These are phyloP conservation scores for Oreamnos americanus DNA, from an alignment of 2,113 vertebrate species.

Conservation along the genomic window DNA sequence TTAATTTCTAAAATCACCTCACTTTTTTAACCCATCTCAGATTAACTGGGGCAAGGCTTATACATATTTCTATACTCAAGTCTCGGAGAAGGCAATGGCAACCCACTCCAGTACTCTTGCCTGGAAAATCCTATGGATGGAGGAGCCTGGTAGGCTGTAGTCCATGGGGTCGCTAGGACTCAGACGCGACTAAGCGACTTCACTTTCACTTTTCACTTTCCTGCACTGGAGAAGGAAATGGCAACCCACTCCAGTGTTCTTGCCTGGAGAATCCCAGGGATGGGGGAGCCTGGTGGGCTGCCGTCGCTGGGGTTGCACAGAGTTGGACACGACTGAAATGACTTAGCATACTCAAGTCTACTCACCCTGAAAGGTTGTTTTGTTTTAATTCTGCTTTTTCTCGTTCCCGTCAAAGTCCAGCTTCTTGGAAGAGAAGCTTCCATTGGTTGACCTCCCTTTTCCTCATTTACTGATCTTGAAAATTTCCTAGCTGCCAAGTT, in stretches of 20 bases:
- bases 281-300: too few species aligned
- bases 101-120: too few species aligned
- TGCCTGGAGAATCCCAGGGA: too few species aligned
- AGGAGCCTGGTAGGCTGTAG: fast-evolving
- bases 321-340: too few species aligned
- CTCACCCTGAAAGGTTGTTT: not conserved
- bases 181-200: fast-evolving
- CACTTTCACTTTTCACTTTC: too few species aligned
- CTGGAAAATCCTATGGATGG: too few species aligned
- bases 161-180: too few species aligned
- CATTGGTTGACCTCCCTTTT: not conserved
- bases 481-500: not conserved
- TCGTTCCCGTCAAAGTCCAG: not conserved
- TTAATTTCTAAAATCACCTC: not conserved
- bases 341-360: not conserved
- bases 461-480: not conserved
- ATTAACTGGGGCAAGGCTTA: not conserved
- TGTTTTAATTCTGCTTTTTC: not conserved
- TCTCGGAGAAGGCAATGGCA: not conserved
- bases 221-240: too few species aligned
- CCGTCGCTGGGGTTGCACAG: too few species aligned
- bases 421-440: not conserved
- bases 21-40: not conserved
- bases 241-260: too few species aligned
- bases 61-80: not conserved